Percentiles rank a stretch among this genome's conserved stretches.
Conservation (phyloP, 2,797 vertebrate genomes). For the Nothura maculosa region DNA sequence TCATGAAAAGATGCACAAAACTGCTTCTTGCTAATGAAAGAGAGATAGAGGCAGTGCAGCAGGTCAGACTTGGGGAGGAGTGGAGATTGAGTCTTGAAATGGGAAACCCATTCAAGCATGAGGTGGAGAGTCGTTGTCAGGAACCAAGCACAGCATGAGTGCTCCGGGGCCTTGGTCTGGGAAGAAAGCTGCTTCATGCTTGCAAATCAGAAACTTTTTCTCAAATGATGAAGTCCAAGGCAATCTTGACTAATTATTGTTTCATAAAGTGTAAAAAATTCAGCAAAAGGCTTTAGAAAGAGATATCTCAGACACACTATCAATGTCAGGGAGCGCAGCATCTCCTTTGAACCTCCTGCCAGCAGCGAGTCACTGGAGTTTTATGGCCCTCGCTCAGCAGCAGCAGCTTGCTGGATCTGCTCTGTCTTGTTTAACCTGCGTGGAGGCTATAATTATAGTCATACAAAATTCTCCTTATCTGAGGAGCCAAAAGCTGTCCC, state of each 20-base stretch:
- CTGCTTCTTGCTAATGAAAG: background rate
- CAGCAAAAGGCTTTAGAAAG: slow-evolving; percentile 32
- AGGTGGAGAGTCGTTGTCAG: background rate
- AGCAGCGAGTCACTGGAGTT: slow-evolving; percentile 64
- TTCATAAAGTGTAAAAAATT: slow-evolving; percentile 10
- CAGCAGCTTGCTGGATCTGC: slow-evolving; percentile 54
- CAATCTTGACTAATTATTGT: background rate
- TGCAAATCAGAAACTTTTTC: slow-evolving; percentile 17
- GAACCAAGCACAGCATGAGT: background rate
- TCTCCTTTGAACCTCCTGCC: slow-evolving; percentile 65
- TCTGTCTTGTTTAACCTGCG: slow-evolving; percentile 73
- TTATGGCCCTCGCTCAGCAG: slow-evolving; percentile 52
- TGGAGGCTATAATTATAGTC: slow-evolving; percentile 65
- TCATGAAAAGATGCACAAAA: background rate
- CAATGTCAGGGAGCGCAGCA: slow-evolving; percentile 27
- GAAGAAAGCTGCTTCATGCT: slow-evolving; percentile 9
- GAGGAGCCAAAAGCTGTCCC: slow-evolving; percentile 34
- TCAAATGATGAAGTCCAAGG: background rate
- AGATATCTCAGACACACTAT: slow-evolving; percentile 44
- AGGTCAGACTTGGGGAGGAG: too few species aligned
- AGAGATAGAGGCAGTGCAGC: background rate
- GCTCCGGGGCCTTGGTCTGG: background rate
- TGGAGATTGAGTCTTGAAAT: too few species aligned
- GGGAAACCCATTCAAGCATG: too few species aligned
- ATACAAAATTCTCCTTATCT: slow-evolving; percentile 47